phyloP scores from a whole-genome alignment of 2,888 invertebrate species.

The Dolomedes plantarius region DNA sequence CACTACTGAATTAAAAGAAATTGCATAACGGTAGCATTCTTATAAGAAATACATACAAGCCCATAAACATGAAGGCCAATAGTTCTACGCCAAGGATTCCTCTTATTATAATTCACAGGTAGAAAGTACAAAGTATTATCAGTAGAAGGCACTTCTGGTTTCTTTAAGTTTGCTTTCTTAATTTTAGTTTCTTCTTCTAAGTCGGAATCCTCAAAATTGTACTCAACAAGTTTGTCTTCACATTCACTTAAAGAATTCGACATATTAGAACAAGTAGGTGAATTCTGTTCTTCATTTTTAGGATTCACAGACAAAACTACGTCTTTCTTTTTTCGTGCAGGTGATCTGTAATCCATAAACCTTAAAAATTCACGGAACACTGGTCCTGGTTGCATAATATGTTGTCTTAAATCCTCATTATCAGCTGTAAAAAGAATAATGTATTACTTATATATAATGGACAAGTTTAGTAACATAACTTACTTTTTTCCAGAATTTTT shows the following conservation, averaged over 20 bases:
- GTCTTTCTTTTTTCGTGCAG: conserved; percentile 25
- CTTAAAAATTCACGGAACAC: conserved; percentile 25
- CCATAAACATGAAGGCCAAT: conserved; percentile 50
- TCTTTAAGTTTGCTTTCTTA: not conserved
- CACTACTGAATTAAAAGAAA: no score
- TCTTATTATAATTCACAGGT: conserved; percentile 59
- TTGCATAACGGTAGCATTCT: no score
- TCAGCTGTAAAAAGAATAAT: conserved; percentile 23
- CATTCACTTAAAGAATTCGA: conserved; percentile 11
- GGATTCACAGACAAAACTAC: conserved; percentile 10
- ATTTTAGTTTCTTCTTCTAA: not conserved
- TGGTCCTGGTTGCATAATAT: conserved; percentile 27
- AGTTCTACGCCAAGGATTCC: conserved; percentile 63
- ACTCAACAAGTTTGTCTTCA: conserved; percentile 10
- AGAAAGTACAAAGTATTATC: conserved; percentile 50
- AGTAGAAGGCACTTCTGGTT: conserved; percentile 52
- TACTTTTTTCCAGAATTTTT: no score
- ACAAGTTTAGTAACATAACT: no score
- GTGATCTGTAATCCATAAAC: conserved; percentile 18
- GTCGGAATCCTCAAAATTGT: conserved; percentile 9
- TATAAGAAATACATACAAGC: conserved; percentile 35
- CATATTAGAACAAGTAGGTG: conserved; percentile 1
- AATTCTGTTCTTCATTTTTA: conserved; percentile 11
- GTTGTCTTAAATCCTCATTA: conserved; percentile 47
- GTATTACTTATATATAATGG: no score